A percentile compares a stretch with the other conserved stretches of the same genome.
Conservation (phyloP, 2,888 invertebrate species). For the Byasa hedistus region DNA sequence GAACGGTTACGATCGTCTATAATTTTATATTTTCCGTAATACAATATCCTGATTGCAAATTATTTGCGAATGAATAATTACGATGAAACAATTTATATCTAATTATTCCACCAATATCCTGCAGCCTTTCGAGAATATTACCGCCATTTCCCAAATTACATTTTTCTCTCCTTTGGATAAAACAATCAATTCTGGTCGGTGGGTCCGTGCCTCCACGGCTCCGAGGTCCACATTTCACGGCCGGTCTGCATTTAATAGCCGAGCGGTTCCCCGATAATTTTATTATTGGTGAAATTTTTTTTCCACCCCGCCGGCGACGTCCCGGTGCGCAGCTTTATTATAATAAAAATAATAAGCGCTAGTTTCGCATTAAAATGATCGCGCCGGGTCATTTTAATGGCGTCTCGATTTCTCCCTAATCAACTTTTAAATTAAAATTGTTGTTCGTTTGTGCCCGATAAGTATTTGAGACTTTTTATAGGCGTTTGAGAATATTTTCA, state of each 20-base stretch:
- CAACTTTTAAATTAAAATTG: conserved; percentile 29
- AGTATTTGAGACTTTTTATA: conserved; percentile 24
- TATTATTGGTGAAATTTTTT: conserved; percentile 73
- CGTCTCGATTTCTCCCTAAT: conserved; percentile 26
- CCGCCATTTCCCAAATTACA: conserved; percentile 8
- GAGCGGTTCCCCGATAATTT: conserved; percentile 74
- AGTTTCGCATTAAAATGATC: conserved; percentile 45
- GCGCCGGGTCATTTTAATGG: conserved; percentile 47
- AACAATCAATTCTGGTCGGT: conserved; percentile 31
- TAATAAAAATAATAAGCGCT: conserved; percentile 61
- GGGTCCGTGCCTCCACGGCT: conserved; percentile 37
- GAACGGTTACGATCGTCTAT: too few relatives aligned
- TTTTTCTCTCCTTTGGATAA: conserved; percentile 25
- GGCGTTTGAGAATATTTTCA: conserved; percentile 14
- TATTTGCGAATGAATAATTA: neutral
- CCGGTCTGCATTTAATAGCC: conserved; percentile 76
- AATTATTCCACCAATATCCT: conserved; percentile 5
- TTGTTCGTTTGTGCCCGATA: conserved; percentile 9
- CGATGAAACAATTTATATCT: neutral
- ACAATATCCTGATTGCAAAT: neutral
- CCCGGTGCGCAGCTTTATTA: conserved; percentile 52
- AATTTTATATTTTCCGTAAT: too few relatives aligned
- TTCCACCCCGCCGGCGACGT: conserved; percentile 61
- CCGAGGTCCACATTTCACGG: conserved; percentile 69
- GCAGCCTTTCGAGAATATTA: conserved; percentile 4